Evolutionary conservation across 2,888 invertebrate species (phyloP).

Genomic region (Hypolimnas misippus): DNA sequence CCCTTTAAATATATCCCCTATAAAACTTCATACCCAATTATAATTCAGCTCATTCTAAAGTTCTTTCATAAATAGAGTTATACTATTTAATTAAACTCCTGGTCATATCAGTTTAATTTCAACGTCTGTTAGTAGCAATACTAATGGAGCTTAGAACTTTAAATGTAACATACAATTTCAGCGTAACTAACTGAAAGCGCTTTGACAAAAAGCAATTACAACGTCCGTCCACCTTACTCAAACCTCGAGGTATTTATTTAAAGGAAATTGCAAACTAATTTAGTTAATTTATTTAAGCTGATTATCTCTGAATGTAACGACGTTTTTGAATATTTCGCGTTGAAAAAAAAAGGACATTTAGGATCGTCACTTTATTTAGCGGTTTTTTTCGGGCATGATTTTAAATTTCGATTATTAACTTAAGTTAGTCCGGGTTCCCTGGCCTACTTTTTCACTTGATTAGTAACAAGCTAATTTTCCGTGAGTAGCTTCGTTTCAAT

Average conservation of each 20-base stretch:
- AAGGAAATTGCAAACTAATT: not conserved
- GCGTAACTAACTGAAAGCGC: constrained; percentile 2
- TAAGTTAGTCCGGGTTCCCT: no score
- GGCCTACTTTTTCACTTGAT: no score
- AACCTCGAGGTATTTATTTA: constrained; percentile 7
- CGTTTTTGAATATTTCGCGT: no score
- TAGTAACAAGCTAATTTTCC: no score
- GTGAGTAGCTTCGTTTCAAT: no score
- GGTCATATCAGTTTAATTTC: not conserved
- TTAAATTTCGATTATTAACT: no score
- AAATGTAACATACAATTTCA: constrained; percentile 8
- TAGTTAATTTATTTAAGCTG: not conserved
- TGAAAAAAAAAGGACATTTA: no score
- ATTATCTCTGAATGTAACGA: not conserved
- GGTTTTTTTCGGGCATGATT: no score
- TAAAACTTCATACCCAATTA: not conserved
- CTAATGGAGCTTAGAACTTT: constrained; percentile 11
- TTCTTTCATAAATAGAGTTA: not conserved
- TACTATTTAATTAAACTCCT: constrained; percentile 4
- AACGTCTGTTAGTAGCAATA: constrained; percentile 10
- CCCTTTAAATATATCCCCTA: not conserved
- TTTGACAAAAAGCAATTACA: constrained; percentile 12
- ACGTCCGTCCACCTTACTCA: not conserved
- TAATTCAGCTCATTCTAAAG: not conserved
- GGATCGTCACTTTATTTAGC: no score